Conservation (phyloP, 2,797 vertebrate species). For the Danio choprae region DNA sequence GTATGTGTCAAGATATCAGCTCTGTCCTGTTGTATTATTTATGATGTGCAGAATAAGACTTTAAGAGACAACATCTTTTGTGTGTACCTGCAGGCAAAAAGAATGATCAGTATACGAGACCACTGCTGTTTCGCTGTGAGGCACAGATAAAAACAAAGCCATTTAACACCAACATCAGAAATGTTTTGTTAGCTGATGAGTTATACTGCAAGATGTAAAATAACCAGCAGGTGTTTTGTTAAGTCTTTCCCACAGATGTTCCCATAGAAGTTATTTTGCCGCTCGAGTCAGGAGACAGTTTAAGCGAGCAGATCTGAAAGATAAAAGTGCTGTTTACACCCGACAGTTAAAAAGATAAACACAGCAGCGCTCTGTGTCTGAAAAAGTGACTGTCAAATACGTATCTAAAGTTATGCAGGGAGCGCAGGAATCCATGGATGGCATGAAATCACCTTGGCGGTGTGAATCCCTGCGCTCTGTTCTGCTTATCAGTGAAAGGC, state of each 20-base stretch:
- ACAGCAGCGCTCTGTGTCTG: not conserved
- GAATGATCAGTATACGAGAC: conserved; percentile 11
- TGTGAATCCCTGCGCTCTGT: conserved; percentile 40
- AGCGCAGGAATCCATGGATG: conserved; percentile 32
- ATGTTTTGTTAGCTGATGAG: conserved; percentile 14
- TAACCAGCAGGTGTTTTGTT: conserved; percentile 23
- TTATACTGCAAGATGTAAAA: conserved; percentile 14
- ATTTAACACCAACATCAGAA: conserved; percentile 10
- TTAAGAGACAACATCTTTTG: conserved; percentile 35
- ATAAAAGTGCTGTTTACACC: conserved; percentile 40
- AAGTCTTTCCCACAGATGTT: conserved; percentile 13
- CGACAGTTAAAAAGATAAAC: conserved; percentile 39
- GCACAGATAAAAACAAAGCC: conserved; percentile 15
- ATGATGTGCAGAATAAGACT: conserved; percentile 37
- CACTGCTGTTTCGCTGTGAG: not conserved
- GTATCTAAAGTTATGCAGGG: conserved; percentile 30
- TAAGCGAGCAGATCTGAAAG: conserved; percentile 18
- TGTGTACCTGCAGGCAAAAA: conserved; percentile 28
- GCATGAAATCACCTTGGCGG: conserved; percentile 56
- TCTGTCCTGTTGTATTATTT: conserved; percentile 51
- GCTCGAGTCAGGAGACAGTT: conserved; percentile 22
- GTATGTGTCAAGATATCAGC: conserved; percentile 37
- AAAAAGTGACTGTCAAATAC: conserved; percentile 32
- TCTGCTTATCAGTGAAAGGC: conserved; percentile 54
- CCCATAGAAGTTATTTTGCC: not conserved